These are phyloP conservation scores for Pseudolycoriella hygida DNA, from an alignment of 2,888 invertebrate genomes.

Conservation along the genomic window DNA sequence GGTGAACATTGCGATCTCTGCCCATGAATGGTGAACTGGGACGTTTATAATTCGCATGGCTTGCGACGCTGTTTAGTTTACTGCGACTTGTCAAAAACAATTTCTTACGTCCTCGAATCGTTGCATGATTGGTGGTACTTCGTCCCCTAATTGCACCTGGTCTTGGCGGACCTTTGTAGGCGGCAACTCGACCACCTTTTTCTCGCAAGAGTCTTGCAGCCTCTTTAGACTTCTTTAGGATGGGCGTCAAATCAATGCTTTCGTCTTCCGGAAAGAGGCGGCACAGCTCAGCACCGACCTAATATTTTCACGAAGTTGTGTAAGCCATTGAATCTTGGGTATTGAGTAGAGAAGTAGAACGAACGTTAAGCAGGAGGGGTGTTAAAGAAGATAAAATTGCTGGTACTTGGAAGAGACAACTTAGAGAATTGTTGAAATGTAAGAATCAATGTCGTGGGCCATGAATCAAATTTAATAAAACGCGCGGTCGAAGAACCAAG, in stretches of 20 bases:
- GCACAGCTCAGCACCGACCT: constrained; percentile 76
- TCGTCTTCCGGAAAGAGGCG: constrained; percentile 87
- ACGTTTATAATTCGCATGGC: constrained; percentile 22
- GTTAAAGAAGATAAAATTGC: no score
- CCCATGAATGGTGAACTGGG: constrained; percentile 36
- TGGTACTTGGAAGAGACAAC: no score
- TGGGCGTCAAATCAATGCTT: constrained; percentile 74
- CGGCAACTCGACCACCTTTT: constrained; percentile 26
- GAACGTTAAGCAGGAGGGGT: no score
- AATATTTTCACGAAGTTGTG: no score
- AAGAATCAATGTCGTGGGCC: no score
- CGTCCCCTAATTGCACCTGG: background rate
- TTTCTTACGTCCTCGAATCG: constrained; percentile 34
- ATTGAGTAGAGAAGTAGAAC: no score
- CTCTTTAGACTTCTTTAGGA: constrained; percentile 70
- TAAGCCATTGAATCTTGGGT: no score
- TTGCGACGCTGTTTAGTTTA: constrained; percentile 27
- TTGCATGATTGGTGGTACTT: background rate
- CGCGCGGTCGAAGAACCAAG: no score
- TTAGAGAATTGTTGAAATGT: no score
- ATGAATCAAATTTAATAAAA: no score
- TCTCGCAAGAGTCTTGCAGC: constrained; percentile 45
- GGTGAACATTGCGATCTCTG: constrained; percentile 36
- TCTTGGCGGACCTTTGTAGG: constrained; percentile 33
- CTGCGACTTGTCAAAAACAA: constrained; percentile 46